A percentile compares a stretch with the other conserved stretches of the same genome.
These are phyloP conservation scores for Idaea straminata DNA, from an alignment of 2,888 invertebrate genomes.

Conservation along the genomic window DNA sequence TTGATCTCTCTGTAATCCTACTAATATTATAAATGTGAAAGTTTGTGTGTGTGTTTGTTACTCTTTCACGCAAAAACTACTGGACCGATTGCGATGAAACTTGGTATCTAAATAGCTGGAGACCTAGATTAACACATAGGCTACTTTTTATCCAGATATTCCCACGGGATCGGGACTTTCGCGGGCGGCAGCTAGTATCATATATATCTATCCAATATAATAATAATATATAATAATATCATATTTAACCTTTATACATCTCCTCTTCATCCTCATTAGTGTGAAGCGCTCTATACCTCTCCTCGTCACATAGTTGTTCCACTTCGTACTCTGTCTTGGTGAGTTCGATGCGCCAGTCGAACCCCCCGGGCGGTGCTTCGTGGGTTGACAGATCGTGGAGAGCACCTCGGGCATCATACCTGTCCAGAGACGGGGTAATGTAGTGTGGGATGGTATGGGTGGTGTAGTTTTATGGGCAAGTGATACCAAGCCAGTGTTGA, in stretches of 20 bases:
- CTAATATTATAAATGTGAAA: no score
- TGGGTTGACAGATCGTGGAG: slow-evolving; percentile 90
- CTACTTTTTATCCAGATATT: no score
- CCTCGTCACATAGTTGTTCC: slow-evolving; percentile 96
- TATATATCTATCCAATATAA: no score
- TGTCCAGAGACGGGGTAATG: slow-evolving; percentile 60
- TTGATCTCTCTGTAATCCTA: no score
- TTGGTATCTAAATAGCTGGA: no score
- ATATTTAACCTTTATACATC: slow-evolving; percentile 89
- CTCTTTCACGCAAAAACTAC: no score
- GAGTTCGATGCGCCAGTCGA: slow-evolving; percentile 81
- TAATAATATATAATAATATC: background rate
- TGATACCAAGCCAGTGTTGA: background rate
- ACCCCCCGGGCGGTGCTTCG: slow-evolving; percentile 90
- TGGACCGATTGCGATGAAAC: no score
- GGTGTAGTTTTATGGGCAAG: background rate
- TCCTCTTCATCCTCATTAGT: slow-evolving; percentile 93
- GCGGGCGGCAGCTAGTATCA: no score
- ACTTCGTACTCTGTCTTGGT: slow-evolving; percentile 88
- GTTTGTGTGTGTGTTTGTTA: no score
- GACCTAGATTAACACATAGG: no score
- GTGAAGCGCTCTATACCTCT: slow-evolving; percentile 93
- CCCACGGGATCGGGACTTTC: no score
- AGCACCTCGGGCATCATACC: slow-evolving; percentile 97
- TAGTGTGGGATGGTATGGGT: background rate